Evolutionary conservation across 2,113 vertebrate species (phyloP), one percentile per base, ranked within the genome.

Genomic region (Tringa solitaria): DNA sequence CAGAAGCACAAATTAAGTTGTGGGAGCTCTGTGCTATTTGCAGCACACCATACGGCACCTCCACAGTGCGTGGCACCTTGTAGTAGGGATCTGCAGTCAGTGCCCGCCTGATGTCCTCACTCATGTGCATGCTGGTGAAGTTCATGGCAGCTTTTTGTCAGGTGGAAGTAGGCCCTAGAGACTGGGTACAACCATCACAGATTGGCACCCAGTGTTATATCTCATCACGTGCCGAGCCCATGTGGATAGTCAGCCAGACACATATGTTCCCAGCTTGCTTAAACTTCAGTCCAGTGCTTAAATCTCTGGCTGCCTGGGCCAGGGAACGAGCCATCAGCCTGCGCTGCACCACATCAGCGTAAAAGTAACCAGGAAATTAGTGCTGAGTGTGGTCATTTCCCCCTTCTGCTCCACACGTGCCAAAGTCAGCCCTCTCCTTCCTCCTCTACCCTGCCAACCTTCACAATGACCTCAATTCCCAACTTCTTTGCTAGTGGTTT

Each of bases 21-120:
- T 60, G 37, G 37, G n/a, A 93, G 5, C 37, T 43, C 26, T 41
- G 61, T 50, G 67, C 41, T 92, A 51, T 79, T 83, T 83, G 43
- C 39, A 85, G 56, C 30, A 88, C 14, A 14, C 77, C 51, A 20
- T 39, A 45, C 11, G 35, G 59, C 39, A 87, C 37, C 41, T 45
- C 24, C 4, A 74, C 17, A 21, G 23, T 0, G 1, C 0, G 0
- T 20, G 27, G 39, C 80, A 69, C 22, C 56, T 84, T 75, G 13
- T 21, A 82, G 60, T 1, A 54, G 3, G 30, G 48, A 76, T 21
- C 26, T 70, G 35, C 69, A 41, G 17, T 16, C 56, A 78, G 64
- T 2, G 6, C n/a, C 59, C 50, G 50, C n/a, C 68, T 57, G 50
- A 68, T 12, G 33, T n/a, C 48, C 54, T 80, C 63, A 14, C 28